Base-by-base conservation (phyloP, 1,140 invertebrate species). In the Aphelenchoides avenae region DNA sequence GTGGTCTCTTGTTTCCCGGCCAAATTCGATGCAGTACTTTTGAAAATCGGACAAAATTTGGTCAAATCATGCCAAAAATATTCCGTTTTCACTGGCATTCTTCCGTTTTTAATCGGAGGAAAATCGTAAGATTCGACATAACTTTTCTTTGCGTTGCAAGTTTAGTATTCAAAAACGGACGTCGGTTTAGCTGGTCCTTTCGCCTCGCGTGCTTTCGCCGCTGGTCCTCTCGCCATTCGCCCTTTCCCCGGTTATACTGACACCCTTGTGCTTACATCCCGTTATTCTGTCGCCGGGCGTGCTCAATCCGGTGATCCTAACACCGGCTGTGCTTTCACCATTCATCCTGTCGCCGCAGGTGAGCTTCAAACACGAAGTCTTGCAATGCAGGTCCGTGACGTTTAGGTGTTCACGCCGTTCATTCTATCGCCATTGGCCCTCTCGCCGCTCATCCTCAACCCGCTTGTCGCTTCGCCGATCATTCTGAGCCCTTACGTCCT, bases 371-470 rank as follows among this genome's bases (percentile, higher is more conserved):
- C 57, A 20, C 27, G 29, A 59, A 6, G 42, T 65, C 18, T 62
- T 66, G 31, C 62, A 15, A 53, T 57, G n/a, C 15, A 56, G 5
- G 55, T 44, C 24, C 27, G 11, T 18, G 27, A 24, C 5, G 36
- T 48, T 11, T 13, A 40, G 7, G 55, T 61, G 18, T 18, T 61
- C 15, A 39, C 20, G 36, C 66, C 61, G 40, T 66, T 65, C 41
- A 56, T 66, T 24, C 31, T 69, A n/a, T 61, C 60, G 26, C 71
- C 71, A n/a, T 61, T 66, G 47, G 71, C 67, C 1, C 42, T 76
- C 20, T 68, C 70, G 11, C 72, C 71, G 2, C 41, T 75, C 3
- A 61, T 75, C 29, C 40, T 57, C 47, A 68, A 64, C 34, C 65
- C 65, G 13, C 20, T 24, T 15, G 62, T 57, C 30, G 46, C 29